These are phyloP conservation scores for Eptesicus fuscus DNA, from an alignment of 2,113 vertebrate species.

Conservation along the genomic window DNA sequence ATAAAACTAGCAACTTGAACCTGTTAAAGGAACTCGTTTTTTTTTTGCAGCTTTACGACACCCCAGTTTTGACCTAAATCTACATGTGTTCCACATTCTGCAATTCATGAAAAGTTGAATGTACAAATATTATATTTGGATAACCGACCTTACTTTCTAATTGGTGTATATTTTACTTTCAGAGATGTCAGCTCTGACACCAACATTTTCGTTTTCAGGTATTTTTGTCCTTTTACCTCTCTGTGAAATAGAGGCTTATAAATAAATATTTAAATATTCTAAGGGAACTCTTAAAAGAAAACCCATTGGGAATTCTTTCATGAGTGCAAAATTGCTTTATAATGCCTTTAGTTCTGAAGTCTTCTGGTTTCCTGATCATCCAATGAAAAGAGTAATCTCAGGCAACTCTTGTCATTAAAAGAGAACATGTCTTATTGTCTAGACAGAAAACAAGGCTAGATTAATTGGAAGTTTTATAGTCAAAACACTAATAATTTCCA, in stretches of 20 bases:
- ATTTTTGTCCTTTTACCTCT: slow-evolving; percentile 28
- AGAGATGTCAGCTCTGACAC: background rate
- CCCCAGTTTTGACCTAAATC: background rate
- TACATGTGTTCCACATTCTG: background rate
- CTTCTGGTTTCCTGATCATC: background rate
- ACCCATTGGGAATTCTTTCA: background rate
- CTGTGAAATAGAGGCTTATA: background rate
- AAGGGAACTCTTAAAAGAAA: background rate
- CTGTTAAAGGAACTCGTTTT: background rate
- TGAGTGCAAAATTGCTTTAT: background rate
- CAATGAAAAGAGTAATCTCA: background rate
- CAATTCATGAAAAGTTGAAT: slow-evolving; percentile 14
- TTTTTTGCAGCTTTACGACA: background rate
- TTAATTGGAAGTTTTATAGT: background rate
- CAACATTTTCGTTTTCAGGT: background rate
- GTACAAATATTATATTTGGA: background rate
- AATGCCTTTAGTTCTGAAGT: background rate
- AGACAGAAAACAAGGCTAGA: background rate
- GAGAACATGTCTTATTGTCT: background rate
- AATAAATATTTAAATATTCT: slow-evolving; percentile 12
- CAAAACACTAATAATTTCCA: slow-evolving; percentile 15
- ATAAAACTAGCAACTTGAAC: background rate
- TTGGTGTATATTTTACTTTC: slow-evolving; percentile 3
- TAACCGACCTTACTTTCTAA: background rate
- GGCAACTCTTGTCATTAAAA: background rate